Base-by-base conservation (phyloP, 2,888 invertebrate species). In the Dyspetes luteomarginatus region DNA sequence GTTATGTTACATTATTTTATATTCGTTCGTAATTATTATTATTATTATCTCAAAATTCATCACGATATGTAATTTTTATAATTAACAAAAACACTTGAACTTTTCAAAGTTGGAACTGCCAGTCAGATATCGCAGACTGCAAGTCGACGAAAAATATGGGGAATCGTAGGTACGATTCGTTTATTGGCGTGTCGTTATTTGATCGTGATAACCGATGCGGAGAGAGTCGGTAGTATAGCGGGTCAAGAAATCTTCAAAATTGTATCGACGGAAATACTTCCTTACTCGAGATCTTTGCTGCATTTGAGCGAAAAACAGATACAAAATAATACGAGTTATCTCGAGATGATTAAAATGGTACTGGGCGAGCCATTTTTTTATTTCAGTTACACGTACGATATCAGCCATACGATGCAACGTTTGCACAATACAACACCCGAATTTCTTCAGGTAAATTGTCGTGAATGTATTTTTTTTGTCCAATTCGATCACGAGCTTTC, bases 371-470 rank as follows among this genome's bases (percentile, higher is more conserved):
- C 98, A 0, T 95, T 95, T 87, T 97, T 97, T 86, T 99, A 98
- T 93, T 99, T 97, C 93, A 98, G 98, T 15, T 97, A 98, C 88
- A 96, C 97, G 0, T 98, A 97, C 89, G 99, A 99, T 92, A 92
- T 99, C 72, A 97, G 98, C 24, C 98, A 98, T 92, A 95, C 97
- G 0, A 94, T 98, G 91, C 99, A 99, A 92, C 93, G 98, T 82
- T 93, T 98, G 83, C 96, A 97, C 87, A 96, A 96, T 69, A 96
- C 97, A 69, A 94, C 96, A 0, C 96, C 97, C 0, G 97, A 97
- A 85, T 98, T 97, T 91, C 94, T 96, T 83, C 95, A 94, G 92
- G 95, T 95, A 85, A 83, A 80, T 82, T 82, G 73, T 19, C 19
- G 45, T 45, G 17, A 45, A 45, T 72, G 60, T 9, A 12, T 43